Evolutionary conservation across 2,113 vertebrate species (phyloP).

Genomic region (Alligator mississippiensis): DNA sequence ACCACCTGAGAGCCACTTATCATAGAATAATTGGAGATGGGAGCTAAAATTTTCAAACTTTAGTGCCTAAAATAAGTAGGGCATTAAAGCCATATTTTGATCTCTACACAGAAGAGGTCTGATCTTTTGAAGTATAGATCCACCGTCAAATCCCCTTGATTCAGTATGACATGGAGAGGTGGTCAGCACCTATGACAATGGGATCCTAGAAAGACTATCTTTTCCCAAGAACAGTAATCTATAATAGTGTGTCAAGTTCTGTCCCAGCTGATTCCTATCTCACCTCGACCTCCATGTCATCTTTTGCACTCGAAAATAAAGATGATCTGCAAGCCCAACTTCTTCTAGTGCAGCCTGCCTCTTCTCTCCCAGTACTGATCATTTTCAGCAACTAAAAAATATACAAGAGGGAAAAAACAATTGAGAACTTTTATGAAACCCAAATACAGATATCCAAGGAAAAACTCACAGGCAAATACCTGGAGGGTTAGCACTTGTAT

Average conservation of each 20-base stretch:
- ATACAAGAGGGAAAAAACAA: background rate
- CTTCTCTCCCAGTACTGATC: background rate
- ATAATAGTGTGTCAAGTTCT: background rate
- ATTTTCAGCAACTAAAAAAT: background rate
- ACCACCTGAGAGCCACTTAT: background rate
- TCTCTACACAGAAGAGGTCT: background rate
- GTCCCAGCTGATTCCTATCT: background rate
- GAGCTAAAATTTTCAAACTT: background rate
- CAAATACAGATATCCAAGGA: background rate
- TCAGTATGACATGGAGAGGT: background rate
- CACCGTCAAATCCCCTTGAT: background rate
- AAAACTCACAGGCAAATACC: background rate
- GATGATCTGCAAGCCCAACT: background rate
- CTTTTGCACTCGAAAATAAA: background rate
- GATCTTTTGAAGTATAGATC: background rate
- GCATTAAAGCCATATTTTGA: background rate
- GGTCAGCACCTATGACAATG: background rate
- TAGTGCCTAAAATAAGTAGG: conserved; percentile 10
- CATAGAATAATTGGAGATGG: background rate
- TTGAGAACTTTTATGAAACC: background rate
- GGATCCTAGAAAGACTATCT: background rate
- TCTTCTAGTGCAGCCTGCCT: background rate
- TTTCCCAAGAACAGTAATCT: background rate
- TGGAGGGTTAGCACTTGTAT: background rate
- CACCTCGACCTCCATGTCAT: background rate